phyloP scores from a whole-genome alignment of 2,797 vertebrate genomes.

The Graptemys geographica region DNA sequence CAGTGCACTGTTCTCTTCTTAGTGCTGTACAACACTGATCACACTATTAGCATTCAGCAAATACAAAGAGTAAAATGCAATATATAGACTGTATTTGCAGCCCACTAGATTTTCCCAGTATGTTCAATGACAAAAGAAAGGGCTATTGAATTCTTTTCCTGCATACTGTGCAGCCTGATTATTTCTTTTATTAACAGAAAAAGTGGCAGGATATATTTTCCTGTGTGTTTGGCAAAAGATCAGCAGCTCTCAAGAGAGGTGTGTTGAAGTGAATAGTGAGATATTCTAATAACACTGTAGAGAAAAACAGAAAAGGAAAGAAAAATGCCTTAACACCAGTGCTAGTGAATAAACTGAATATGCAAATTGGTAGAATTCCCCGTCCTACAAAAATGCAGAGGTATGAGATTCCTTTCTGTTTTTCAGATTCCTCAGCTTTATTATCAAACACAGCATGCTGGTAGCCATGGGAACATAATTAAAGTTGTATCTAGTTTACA shows the following conservation, averaged over 20 bases:
- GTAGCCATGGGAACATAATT: conserved; percentile 58
- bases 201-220: not conserved
- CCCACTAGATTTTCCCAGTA: not conserved
- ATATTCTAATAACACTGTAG: not conserved
- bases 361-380: conserved; percentile 21
- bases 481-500: conserved; percentile 36
- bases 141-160: not conserved
- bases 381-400: conserved; percentile 12
- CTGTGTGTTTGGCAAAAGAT: not conserved
- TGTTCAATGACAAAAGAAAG: not conserved
- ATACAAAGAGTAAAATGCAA: not conserved
- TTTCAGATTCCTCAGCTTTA: conserved; percentile 30
- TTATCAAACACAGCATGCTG: conserved; percentile 31
- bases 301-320: not conserved
- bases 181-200: not conserved
- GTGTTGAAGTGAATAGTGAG: not conserved
- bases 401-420: not conserved
- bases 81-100: not conserved
- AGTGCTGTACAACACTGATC: not conserved
- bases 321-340: not conserved
- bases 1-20: fast-evolving
- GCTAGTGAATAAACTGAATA: conserved; percentile 12
- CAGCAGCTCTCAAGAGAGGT: not conserved
- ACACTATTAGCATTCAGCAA: not conserved
- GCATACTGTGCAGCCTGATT: not conserved